phyloP scores from a whole-genome alignment of 2,113 vertebrate species.

The Manacus vitellinus region DNA sequence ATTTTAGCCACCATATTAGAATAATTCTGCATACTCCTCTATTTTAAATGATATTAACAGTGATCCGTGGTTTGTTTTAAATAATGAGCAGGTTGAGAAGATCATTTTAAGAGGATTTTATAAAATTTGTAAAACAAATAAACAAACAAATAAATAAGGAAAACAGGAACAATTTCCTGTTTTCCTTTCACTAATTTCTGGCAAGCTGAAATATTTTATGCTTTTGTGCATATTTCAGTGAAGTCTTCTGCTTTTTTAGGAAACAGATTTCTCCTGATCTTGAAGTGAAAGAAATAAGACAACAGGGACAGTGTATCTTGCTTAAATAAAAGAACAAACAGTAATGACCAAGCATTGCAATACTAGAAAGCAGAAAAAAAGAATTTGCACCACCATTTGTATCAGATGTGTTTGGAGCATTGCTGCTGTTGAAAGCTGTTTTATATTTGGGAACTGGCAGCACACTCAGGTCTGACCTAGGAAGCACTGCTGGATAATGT shows the following conservation, averaged over 20 bases:
- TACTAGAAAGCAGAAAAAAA: neutral
- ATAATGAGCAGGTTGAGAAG: conserved; percentile 26
- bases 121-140: neutral
- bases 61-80: conserved; percentile 24
- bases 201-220: neutral
- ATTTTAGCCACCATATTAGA: neutral
- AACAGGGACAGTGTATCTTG: neutral
- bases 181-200: conserved; percentile 46
- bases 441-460: neutral
- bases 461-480: neutral
- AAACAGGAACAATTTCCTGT: neutral
- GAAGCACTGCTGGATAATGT: rapidly evolving
- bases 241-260: neutral
- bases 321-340: neutral
- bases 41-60: neutral
- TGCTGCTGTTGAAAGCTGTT: neutral
- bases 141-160: conserved; percentile 25
- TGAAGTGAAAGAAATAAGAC: neutral
- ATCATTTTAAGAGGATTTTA: conserved; percentile 29
- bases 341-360: neutral
- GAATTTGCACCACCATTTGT: rapidly evolving
- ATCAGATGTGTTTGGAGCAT: neutral
- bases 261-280: neutral
- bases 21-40: neutral
- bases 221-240: neutral